These are phyloP conservation scores for Actenoides hombroni DNA, from an alignment of 2,113 vertebrate genomes.

Conservation along the genomic window DNA sequence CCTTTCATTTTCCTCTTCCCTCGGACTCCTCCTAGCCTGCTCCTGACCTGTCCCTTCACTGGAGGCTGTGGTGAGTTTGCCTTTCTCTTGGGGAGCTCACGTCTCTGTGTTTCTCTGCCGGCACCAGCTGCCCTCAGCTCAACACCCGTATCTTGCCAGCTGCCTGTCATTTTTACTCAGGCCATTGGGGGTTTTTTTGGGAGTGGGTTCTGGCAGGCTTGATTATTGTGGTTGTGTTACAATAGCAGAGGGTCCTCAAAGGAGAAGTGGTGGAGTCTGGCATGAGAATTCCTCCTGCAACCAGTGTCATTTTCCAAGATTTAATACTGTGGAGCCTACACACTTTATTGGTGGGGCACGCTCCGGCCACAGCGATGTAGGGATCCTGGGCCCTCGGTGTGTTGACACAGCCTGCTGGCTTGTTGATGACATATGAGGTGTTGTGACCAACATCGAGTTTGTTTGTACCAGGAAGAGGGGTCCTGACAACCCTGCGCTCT, in stretches of 20 bases:
- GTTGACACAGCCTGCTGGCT: neutral
- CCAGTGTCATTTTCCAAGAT: neutral
- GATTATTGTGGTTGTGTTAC: neutral
- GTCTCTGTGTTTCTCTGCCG: neutral
- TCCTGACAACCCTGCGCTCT: neutral
- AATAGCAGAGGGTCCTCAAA: neutral
- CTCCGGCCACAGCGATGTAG: neutral
- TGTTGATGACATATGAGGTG: neutral
- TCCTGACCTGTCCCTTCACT: neutral
- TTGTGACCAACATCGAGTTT: neutral
- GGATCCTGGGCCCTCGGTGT: neutral
- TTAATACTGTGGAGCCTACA: neutral
- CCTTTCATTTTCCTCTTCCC: neutral
- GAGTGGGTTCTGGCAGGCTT: neutral
- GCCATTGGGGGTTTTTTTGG: neutral
- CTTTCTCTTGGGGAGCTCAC: neutral
- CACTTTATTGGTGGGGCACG: neutral
- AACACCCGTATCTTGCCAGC: neutral
- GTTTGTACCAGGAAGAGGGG: neutral
- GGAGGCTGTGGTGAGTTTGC: neutral
- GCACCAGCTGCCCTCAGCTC: slow-evolving; percentile 19
- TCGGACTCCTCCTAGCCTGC: neutral
- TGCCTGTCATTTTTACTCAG: neutral
- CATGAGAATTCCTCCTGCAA: neutral
- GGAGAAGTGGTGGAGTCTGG: neutral